Evolutionary conservation across 35 echinoderm and acorn worm species (phyloP), one percentile per base, ranked within the genome.

Genomic region (Patiria miniata): DNA sequence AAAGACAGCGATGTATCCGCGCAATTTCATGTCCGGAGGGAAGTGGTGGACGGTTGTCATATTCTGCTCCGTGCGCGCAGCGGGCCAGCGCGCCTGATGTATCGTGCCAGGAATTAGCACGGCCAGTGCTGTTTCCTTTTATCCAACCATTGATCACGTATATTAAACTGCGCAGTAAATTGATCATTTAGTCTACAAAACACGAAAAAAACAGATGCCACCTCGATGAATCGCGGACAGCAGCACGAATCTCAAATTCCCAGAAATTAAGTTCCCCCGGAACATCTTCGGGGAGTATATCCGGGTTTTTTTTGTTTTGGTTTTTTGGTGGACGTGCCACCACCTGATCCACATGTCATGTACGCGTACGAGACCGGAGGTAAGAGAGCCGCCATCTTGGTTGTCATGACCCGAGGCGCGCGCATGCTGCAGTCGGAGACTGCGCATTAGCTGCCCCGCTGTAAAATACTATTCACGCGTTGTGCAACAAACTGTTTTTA

Each of bases 271-370:
- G n/a, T n/a, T n/a, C 65, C 65, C 34, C 65, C 65, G n/a, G 65
- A 73, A 23, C 14, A 73, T 6, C 29, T 10, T 73, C 26, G n/a
- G n/a, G n/a, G n/a, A n/a, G n/a, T n/a, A n/a, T n/a, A 47, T 47
- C 42, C 42, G 4, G 42, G 42, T 12, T 12, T 47, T 47, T 47
- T n/a, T n/a, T n/a, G n/a, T n/a, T n/a, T n/a, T n/a, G n/a, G n/a
- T n/a, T n/a, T n/a, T n/a, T n/a, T n/a, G n/a, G 8, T 73, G 3
- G 29, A 34, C 58, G 2, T 32, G 65, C 65, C 65, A 73, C 65
- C 65, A 73, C 65, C 65, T 73, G 65, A 73, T 73, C 65, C 65
- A 73, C 65, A 32, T 7, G 57, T 8, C 57, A 60, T 55, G 52
- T 14, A n/a, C n/a, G n/a, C 42, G 42, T 4, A 47, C 42, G 65